phyloP scores from a whole-genome alignment of 1,140 invertebrate genomes.

The Ips typographus region DNA sequence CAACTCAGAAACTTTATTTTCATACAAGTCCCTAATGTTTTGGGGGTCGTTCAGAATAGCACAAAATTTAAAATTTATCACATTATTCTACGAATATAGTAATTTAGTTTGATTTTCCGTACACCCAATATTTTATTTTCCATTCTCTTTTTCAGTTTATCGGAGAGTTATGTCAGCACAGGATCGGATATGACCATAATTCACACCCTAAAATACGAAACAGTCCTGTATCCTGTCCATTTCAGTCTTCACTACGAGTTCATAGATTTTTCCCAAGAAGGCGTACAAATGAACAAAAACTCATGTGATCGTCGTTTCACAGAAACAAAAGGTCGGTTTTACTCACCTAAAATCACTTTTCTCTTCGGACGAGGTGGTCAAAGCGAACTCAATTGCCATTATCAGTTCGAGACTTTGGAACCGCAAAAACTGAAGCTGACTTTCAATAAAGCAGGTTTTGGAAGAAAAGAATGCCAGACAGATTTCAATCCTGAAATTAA shows the following conservation, averaged over 20 bases:
- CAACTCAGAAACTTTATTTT: too few species aligned
- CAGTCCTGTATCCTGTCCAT: conserved; percentile 73
- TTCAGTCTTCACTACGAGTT: conserved; percentile 81
- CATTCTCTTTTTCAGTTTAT: conserved; percentile 50
- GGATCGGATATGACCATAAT: conserved; percentile 71
- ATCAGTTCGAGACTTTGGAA: conserved; percentile 70
- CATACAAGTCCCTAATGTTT: too few species aligned
- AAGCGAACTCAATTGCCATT: conserved; percentile 71
- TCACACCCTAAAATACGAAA: conserved; percentile 72
- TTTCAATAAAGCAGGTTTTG: conserved; percentile 66
- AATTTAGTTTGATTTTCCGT: too few species aligned
- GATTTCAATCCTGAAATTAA: conserved; percentile 60
- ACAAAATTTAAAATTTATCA: too few species aligned
- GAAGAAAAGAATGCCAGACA: conserved; percentile 65
- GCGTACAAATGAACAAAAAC: conserved; percentile 59
- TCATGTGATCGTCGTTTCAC: conserved; percentile 64
- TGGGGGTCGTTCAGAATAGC: too few species aligned
- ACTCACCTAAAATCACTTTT: conserved; percentile 77
- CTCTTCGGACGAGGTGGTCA: conserved; percentile 78
- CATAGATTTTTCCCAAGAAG: conserved; percentile 65
- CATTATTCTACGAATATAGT: too few species aligned
- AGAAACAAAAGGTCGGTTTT: conserved; percentile 62
- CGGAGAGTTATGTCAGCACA: conserved; percentile 76
- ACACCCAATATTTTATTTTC: too few species aligned
- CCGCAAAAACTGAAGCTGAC: conserved; percentile 66